Base-by-base conservation (phyloP, 2,113 vertebrate genomes). In the Cervus canadensis region DNA sequence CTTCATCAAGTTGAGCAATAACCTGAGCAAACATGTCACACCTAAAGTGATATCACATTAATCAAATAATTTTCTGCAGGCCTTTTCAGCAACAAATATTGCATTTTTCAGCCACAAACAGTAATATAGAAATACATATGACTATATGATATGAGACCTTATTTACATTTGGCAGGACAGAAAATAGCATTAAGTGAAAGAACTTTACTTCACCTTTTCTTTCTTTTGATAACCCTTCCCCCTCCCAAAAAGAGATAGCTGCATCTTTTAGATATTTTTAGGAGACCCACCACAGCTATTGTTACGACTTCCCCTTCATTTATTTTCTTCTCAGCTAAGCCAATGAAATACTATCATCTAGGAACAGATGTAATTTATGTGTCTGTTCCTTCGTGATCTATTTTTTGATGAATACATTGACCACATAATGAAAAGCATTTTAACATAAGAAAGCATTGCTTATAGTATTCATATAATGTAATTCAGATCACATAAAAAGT, bases 281-380 rank as follows among this genome's bases (percentile, higher is more conserved):
- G 13, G 10, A 16, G 4, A 50, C 25, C 2, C 71, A 40, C 28
- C 23, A 89, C 23, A 56, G 33, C 21, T 5, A 16, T 57, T 94
- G 1, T 33, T 43, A 30, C n/a, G n/a, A 17, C 28, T 92, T 93
- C 4, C 60, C 33, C 33, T 88, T 82, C 67, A 43, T 62, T 82
- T 89, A 83, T 78, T 84, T 93, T 97, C 25, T 79, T 89, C 62
- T 95, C 50, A 43, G 8, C 21, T 91, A 62, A 86, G 48, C 25
- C 12, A 82, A 26, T 93, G 28, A 93, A 81, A 83, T 83, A 45
- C 7, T 82, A 36, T 89, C 48, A 26, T 78, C 48, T 56, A 23
- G 97, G 40, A 92, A 60, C 21, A 89, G 43, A 57, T 33, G 3
- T 36, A 21, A 85, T 84, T 91, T 67, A 21, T 64, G 25, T 74